These are phyloP conservation scores for Sebastes vulpes DNA, from an alignment of 2,797 vertebrate species.

Conservation along the genomic window DNA sequence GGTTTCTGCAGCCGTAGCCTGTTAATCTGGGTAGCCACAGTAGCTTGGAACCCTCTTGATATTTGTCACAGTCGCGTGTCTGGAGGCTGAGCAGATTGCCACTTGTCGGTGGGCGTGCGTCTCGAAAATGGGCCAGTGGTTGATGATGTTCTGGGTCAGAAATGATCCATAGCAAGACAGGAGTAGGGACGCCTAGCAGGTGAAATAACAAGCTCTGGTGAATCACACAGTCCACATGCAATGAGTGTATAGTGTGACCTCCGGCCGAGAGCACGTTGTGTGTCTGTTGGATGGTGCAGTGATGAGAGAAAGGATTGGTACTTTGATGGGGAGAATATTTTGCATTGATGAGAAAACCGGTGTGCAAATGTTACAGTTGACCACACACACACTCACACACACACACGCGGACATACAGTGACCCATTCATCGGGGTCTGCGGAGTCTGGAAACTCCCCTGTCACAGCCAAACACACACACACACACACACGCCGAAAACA, in stretches of 20 bases:
- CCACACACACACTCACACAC: conserved; percentile 2
- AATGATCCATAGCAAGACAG: conserved; percentile 30
- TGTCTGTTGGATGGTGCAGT: background rate
- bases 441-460: conserved; percentile 81
- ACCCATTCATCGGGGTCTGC: conserved; percentile 77
- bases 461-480: conserved; percentile 76
- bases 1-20: conserved; percentile 51
- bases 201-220: conserved; percentile 53
- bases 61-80: conserved; percentile 76
- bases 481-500: conserved; percentile 50
- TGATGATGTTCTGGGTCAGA: conserved; percentile 40
- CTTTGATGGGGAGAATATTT: conserved; percentile 46
- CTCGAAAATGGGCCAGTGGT: conserved; percentile 38
- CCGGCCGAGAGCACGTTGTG: background rate
- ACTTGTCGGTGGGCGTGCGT: conserved; percentile 66
- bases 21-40: conserved; percentile 71
- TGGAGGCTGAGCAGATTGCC: conserved; percentile 52
- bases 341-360: conserved; percentile 66
- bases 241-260: background rate
- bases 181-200: conserved; percentile 42
- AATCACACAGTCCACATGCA: conserved; percentile 28
- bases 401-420: conserved; percentile 58
- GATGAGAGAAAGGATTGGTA: conserved; percentile 23
- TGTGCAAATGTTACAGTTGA: conserved; percentile 55
- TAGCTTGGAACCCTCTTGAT: conserved; percentile 63